These are phyloP conservation scores for Gadus macrocephalus DNA, from an alignment of 2,113 vertebrate genomes.

Conservation along the genomic window DNA sequence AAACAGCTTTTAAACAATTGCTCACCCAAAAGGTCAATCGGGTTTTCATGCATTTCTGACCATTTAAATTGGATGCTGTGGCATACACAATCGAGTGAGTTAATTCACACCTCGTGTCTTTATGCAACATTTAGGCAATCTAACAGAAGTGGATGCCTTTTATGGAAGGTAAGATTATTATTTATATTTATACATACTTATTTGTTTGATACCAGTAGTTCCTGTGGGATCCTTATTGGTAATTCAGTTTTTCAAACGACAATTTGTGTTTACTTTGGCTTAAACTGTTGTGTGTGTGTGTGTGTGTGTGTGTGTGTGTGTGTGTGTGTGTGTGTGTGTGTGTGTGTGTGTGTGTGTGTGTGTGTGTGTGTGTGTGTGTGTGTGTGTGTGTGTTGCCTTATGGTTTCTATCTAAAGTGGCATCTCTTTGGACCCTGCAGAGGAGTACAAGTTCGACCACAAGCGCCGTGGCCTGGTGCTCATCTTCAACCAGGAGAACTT, in stretches of 20 bases:
- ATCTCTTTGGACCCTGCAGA: conserved; percentile 69
- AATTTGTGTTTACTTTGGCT: no score
- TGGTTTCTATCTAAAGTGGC: background rate
- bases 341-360: no score
- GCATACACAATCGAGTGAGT: background rate
- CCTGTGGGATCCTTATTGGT: no score
- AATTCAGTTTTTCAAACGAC: no score
- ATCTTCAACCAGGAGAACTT: conserved; percentile 95
- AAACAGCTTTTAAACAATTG: conserved; percentile 27
- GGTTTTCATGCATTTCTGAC: background rate
- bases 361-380: no score
- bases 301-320: no score
- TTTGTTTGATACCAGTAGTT: background rate
- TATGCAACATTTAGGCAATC: conserved; percentile 59
- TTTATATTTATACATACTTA: background rate
- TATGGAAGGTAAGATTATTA: conserved; percentile 65
- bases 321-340: no score
- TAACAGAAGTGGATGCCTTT: conserved; percentile 73
- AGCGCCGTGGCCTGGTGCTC: conserved; percentile 80
- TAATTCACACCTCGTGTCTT: conserved; percentile 27
- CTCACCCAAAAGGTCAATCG: conserved; percentile 4
- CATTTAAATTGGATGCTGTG: background rate
- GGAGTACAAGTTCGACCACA: conserved; percentile 87
- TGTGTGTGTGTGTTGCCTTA: background rate
- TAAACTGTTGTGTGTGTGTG: no score